A percentile compares a stretch with the other conserved stretches of the same genome.
Conservation (phyloP, 1,140 invertebrate genomes). For the Eupristina koningsbergeri region DNA sequence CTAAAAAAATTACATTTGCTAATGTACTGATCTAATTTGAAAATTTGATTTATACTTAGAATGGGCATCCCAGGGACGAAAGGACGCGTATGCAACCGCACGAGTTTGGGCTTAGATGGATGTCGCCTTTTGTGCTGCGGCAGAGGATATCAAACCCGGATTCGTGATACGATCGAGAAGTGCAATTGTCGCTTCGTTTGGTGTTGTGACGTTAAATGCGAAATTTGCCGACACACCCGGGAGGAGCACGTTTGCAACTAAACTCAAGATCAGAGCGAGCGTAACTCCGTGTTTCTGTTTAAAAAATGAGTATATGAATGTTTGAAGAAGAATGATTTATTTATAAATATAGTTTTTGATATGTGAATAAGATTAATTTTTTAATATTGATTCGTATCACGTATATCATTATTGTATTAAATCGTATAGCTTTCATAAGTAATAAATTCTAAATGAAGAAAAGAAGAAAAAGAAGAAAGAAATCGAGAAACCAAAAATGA, state of each 20-base stretch:
- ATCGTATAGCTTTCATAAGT: too few species aligned
- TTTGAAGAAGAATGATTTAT: not conserved
- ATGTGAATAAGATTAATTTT: not conserved
- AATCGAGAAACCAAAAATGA: too few species aligned
- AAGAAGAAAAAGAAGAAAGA: not conserved
- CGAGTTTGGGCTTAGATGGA: constrained; percentile 85
- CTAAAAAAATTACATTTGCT: too few species aligned
- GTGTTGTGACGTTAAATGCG: constrained; percentile 93
- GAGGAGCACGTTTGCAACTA: constrained; percentile 92
- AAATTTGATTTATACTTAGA: constrained; percentile 72
- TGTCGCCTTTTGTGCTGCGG: constrained; percentile 92
- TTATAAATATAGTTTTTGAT: not conserved
- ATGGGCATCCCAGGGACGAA: constrained; percentile 88
- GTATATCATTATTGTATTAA: not conserved
- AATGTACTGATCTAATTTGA: too few species aligned
- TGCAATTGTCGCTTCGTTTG: constrained; percentile 94
- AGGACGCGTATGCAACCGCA: constrained; percentile 87
- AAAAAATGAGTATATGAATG: too few species aligned
- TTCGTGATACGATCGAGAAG: constrained; percentile 89
- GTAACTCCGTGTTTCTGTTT: too few species aligned
- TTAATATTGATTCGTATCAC: not conserved
- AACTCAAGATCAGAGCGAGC: too few species aligned
- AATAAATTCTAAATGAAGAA: not conserved
- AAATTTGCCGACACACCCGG: constrained; percentile 84
- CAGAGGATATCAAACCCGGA: constrained; percentile 90